These are phyloP conservation scores for Anas georgica DNA, from an alignment of 2,797 vertebrate genomes.

Conservation along the genomic window DNA sequence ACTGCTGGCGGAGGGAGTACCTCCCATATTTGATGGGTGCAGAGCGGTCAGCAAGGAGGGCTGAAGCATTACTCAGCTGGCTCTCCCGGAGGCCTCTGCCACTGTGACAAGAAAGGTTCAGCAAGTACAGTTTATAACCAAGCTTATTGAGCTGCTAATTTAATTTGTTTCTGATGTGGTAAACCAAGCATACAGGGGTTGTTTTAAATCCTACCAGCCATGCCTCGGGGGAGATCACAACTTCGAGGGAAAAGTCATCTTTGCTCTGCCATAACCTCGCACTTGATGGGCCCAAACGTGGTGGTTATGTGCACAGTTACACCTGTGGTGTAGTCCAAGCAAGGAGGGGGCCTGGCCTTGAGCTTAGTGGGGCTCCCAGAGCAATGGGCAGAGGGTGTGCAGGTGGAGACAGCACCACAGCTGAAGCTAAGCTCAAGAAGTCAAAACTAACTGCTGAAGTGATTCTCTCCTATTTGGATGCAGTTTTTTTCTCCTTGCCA, in stretches of 20 bases:
- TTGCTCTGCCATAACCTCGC: background rate
- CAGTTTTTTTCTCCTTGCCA: background rate
- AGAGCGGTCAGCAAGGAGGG: background rate
- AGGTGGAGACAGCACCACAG: background rate
- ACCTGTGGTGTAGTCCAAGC: background rate
- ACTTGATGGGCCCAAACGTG: fast-evolving
- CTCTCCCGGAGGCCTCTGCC: background rate
- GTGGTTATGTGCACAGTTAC: background rate
- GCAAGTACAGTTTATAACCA: background rate
- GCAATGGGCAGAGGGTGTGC: fast-evolving
- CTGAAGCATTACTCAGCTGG: background rate
- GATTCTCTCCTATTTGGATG: background rate
- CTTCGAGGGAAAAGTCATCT: background rate
- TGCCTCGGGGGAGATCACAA: background rate
- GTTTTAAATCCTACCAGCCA: background rate
- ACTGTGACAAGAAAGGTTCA: background rate
- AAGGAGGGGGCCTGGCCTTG: background rate
- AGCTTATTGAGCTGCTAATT: slow-evolving; percentile 16
- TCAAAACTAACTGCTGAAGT: background rate
- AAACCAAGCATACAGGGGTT: background rate
- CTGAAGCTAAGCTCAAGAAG: background rate
- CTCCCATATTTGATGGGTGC: fast-evolving
- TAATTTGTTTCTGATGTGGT: slow-evolving; percentile 22
- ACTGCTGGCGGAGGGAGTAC: fast-evolving
- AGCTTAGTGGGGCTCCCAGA: background rate